These are phyloP conservation scores for Trichosurus vulpecula DNA, from an alignment of 2,797 vertebrate genomes.

Conservation along the genomic window DNA sequence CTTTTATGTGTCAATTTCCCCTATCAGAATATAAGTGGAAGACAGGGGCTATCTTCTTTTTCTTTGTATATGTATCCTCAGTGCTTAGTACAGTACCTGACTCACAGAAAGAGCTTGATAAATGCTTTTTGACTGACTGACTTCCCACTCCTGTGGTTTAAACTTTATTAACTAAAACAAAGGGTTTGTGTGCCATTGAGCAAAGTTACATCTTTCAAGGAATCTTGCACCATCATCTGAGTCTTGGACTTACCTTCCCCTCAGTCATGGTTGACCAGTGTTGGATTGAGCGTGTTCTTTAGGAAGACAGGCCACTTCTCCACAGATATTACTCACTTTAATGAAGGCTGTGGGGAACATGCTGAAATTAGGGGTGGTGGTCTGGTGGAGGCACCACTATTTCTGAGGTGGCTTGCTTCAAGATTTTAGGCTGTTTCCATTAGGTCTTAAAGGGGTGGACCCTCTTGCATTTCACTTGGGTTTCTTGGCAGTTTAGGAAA, in stretches of 20 bases:
- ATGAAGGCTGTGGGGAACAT: not conserved
- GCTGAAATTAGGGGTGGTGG: not conserved
- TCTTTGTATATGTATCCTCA: no score
- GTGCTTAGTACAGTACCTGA: not conserved
- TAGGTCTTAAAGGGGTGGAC: not conserved
- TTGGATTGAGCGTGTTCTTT: not conserved
- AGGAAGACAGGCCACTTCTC: not conserved
- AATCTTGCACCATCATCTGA: not conserved
- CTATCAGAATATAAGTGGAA: not conserved
- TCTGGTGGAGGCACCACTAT: not conserved
- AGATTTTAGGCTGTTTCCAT: not conserved
- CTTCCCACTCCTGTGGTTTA: not conserved
- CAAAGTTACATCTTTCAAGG: not conserved
- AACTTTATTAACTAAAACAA: not conserved
- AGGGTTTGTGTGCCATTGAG: not conserved
- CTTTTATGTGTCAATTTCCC: not conserved
- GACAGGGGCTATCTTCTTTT: not conserved
- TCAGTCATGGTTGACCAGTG: not conserved
- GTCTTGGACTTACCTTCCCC: not conserved
- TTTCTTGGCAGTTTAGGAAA: not conserved
- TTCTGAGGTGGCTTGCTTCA: not conserved
- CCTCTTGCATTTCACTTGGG: not conserved
- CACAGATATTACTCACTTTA: not conserved
- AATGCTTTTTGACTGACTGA: not conserved
- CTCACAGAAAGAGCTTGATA: not conserved